phyloP scores from a whole-genome alignment of 1,140 invertebrate genomes.

The Drosophila obscura region DNA sequence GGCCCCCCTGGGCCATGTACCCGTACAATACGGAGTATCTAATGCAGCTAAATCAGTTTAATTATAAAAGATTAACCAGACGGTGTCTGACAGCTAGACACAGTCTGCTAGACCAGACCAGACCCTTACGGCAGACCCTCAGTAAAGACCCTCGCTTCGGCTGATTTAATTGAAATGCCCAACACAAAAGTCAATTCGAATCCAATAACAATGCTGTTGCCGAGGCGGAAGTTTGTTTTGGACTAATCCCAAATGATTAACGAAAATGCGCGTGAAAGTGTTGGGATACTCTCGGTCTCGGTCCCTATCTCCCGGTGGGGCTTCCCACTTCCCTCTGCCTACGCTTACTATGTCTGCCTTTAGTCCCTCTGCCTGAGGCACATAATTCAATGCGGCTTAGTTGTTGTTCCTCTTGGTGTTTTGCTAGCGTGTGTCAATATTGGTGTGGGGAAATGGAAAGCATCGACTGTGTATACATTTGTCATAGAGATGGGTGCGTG shows the following conservation, averaged over 20 bases:
- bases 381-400: conserved; percentile 68
- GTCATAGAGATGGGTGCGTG: conserved; percentile 37
- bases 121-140: too few species aligned
- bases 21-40: conserved; percentile 11
- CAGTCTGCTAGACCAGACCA: neutral
- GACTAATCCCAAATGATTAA: conserved; percentile 80
- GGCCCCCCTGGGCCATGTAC: neutral
- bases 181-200: conserved; percentile 71
- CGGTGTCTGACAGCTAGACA: conserved; percentile 34
- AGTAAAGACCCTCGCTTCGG: neutral
- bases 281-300: conserved; percentile 38
- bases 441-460: conserved; percentile 41
- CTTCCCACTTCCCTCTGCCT: conserved; percentile 12
- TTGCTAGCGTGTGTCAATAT: conserved; percentile 52
- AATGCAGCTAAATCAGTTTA: conserved; percentile 70
- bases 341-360: conserved; percentile 4
- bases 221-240: conserved; percentile 69
- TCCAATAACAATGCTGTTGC: conserved; percentile 67
- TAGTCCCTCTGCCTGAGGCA: conserved; percentile 42
- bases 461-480: conserved; percentile 35
- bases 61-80: conserved; percentile 78
- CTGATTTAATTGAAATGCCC: conserved; percentile 74
- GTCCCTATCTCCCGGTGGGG: too few species aligned
- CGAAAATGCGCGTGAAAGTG: conserved; percentile 80
- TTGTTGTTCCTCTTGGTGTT: conserved; percentile 12